phyloP scores from a whole-genome alignment of 2,113 vertebrate species.

The Gymnobelideus leadbeateri region DNA sequence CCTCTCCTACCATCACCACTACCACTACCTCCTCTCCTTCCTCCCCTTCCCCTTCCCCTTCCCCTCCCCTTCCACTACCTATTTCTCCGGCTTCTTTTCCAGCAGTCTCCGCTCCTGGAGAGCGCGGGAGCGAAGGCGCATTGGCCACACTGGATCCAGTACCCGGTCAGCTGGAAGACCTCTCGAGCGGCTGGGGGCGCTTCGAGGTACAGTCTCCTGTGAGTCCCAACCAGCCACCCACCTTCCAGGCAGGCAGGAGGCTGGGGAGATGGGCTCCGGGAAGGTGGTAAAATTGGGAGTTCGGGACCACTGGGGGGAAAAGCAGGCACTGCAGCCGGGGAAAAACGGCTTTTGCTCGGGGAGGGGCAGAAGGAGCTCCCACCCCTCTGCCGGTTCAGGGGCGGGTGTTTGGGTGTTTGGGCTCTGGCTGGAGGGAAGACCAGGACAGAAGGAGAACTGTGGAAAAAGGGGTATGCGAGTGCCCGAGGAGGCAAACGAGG shows the following conservation, averaged over 20 bases:
- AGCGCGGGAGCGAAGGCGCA: conserved; percentile 8
- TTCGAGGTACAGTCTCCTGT: conserved; percentile 55
- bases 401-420: background rate
- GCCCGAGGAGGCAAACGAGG: background rate
- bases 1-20: conserved; percentile 48
- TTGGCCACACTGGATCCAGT: background rate
- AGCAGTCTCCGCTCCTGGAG: background rate
- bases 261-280: background rate
- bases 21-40: background rate
- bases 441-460: background rate
- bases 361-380: background rate
- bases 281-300: background rate
- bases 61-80: background rate
- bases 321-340: background rate
- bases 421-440: background rate
- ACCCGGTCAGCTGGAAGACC: conserved; percentile 21
- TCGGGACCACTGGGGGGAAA: background rate
- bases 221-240: background rate
- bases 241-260: background rate
- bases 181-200: conserved; percentile 19
- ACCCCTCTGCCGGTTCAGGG: background rate
- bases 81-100: background rate
- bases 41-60: background rate
- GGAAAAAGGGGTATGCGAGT: background rate
- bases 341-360: background rate